phyloP scores from a whole-genome alignment of 1,140 invertebrate species.

The Pteromalus puparum region DNA sequence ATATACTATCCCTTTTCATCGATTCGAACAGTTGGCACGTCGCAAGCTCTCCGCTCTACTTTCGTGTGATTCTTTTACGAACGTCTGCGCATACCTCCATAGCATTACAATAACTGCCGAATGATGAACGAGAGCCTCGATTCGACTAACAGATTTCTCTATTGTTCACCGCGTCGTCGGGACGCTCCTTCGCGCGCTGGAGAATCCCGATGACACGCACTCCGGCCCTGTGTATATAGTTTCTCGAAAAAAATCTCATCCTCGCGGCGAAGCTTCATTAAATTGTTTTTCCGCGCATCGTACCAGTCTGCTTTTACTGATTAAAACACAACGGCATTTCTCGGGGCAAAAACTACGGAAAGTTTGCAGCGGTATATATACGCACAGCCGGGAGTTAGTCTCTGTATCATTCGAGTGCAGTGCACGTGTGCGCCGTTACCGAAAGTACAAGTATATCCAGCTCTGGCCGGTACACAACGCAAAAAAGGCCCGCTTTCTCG shows the following conservation, averaged over 20 bases:
- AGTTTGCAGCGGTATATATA: no score
- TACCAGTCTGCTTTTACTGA: background rate
- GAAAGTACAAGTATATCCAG: background rate
- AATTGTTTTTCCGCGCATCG: no score
- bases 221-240: no score
- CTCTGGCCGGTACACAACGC: background rate
- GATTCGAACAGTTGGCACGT: background rate
- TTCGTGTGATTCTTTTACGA: no score
- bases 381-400: background rate
- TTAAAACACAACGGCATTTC: background rate
- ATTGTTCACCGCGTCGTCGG: background rate
- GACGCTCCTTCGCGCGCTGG: no score
- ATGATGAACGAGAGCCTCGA: no score
- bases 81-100: no score
- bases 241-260: no score
- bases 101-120: no score
- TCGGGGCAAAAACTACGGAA: background rate
- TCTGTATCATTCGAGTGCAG: background rate
- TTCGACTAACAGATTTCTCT: slow-evolving; percentile 3
- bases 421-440: slow-evolving; percentile 13
- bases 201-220: no score
- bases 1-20: background rate
- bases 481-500: slow-evolving; percentile 40
- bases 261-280: no score
- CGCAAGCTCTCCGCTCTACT: background rate